Conservation (phyloP, 2,797 vertebrate genomes). For the Hydrolagus colliei region DNA sequence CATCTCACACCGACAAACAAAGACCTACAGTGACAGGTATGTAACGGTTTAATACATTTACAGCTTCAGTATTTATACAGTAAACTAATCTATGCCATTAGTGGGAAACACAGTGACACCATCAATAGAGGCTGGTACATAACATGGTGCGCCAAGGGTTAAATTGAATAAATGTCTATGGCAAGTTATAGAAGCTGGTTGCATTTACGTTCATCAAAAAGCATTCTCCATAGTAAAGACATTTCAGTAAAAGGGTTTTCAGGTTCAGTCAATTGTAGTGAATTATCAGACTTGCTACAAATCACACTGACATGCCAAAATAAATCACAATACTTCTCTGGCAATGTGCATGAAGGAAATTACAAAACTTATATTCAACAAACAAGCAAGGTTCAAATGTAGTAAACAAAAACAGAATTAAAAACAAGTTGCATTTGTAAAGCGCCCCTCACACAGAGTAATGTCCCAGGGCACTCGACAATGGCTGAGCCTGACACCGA, state of each 20-base stretch:
- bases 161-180: neutral
- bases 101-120: constrained; percentile 8
- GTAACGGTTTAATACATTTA: constrained; percentile 13
- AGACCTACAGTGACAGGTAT: neutral
- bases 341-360: neutral
- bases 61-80: constrained; percentile 15
- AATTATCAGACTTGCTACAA: constrained; percentile 15
- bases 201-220: constrained; percentile 21
- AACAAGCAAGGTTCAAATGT: neutral
- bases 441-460: no score
- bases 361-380: constrained; percentile 20
- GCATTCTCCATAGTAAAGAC: constrained; percentile 4
- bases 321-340: neutral
- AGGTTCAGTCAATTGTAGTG: neutral
- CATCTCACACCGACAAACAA: constrained; percentile 2
- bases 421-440: neutral
- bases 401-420: neutral
- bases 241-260: constrained; percentile 11
- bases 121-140: constrained; percentile 14
- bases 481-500: no score
- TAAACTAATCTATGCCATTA: neutral
- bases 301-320: constrained; percentile 18
- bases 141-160: constrained; percentile 8
- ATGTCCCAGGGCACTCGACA: no score
- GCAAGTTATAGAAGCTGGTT: constrained; percentile 24